phyloP scores from a whole-genome alignment of 2,113 vertebrate genomes.

The Pseudorhombus dupliciocellatus region DNA sequence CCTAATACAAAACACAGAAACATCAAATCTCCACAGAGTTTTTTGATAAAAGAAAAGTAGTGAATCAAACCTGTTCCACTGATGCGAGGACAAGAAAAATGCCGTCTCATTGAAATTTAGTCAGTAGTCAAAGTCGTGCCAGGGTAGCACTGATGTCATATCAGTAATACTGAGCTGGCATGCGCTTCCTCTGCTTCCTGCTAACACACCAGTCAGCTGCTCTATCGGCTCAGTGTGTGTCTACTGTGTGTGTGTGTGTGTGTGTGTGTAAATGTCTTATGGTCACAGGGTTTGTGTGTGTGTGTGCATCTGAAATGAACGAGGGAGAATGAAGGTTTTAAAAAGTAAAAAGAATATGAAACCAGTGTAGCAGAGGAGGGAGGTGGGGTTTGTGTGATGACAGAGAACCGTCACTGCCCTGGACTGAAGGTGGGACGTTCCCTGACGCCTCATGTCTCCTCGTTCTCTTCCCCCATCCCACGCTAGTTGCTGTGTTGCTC shows the following conservation, averaged over 20 bases:
- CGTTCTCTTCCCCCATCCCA: constrained; percentile 12
- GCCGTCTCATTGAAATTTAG: neutral
- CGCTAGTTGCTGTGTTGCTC: constrained; percentile 3
- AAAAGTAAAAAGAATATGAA: neutral
- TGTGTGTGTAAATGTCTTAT: constrained; percentile 48
- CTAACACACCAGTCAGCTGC: constrained; percentile 54
- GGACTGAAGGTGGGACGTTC: neutral
- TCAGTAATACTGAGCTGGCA: constrained; percentile 54
- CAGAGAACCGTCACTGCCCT: neutral
- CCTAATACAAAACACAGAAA: neutral
- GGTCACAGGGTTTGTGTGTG: constrained; percentile 68
- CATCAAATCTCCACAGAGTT: neutral
- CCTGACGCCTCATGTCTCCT: neutral
- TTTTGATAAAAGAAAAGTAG: neutral
- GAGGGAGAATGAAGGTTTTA: neutral
- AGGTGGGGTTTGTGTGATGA: constrained; percentile 17
- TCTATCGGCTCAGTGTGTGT: constrained; percentile 50
- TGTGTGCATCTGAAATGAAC: constrained; percentile 16
- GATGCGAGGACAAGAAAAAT: neutral
- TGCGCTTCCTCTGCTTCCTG: constrained; percentile 63
- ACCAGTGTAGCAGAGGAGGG: constrained; percentile 1
- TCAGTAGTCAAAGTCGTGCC: constrained; percentile 16
- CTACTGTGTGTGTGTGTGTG: constrained; percentile 36
- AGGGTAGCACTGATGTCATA: constrained; percentile 46
- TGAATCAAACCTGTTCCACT: too few species aligned